These are phyloP conservation scores for Spea multiplicata DNA, from an alignment of 2,113 vertebrate genomes.

Conservation along the genomic window DNA sequence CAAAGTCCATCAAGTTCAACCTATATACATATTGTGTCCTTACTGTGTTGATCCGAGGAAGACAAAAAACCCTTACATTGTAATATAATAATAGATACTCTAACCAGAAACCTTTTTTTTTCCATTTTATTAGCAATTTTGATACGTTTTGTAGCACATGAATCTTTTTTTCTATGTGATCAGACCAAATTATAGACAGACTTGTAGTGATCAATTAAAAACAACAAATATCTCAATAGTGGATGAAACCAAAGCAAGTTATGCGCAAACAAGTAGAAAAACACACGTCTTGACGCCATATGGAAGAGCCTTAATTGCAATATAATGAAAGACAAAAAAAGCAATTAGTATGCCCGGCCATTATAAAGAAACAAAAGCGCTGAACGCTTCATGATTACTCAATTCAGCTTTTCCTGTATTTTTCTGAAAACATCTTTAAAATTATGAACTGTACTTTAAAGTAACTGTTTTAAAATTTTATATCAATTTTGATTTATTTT, in stretches of 20 bases:
- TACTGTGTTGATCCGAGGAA: too few relatives aligned
- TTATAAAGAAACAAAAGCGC: slow-evolving; percentile 10
- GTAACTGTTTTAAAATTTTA: not conserved
- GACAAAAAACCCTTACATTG: too few relatives aligned
- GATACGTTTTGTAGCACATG: not conserved
- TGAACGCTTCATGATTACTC: not conserved
- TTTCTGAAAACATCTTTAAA: not conserved
- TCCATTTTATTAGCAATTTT: too few relatives aligned
- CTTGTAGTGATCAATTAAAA: slow-evolving; percentile 36
- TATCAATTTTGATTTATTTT: too few relatives aligned
- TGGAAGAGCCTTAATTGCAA: slow-evolving; percentile 31
- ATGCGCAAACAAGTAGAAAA: slow-evolving; percentile 15
- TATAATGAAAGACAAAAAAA: slow-evolving; percentile 44
- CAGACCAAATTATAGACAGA: not conserved
- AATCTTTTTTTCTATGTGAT: slow-evolving; percentile 4
- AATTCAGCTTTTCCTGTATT: not conserved
- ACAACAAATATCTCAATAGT: slow-evolving; percentile 14
- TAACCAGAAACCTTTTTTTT: too few relatives aligned
- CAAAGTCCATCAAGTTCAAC: too few relatives aligned
- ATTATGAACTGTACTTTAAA: not conserved
- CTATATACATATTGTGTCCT: too few relatives aligned
- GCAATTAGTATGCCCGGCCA: slow-evolving; percentile 26
- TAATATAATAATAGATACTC: too few relatives aligned
- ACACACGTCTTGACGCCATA: slow-evolving; percentile 19
- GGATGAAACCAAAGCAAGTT: slow-evolving; percentile 3